Percentiles rank a stretch among this genome's conserved stretches.
Conservation (phyloP, 2,113 vertebrate genomes). For the Astur gentilis region DNA sequence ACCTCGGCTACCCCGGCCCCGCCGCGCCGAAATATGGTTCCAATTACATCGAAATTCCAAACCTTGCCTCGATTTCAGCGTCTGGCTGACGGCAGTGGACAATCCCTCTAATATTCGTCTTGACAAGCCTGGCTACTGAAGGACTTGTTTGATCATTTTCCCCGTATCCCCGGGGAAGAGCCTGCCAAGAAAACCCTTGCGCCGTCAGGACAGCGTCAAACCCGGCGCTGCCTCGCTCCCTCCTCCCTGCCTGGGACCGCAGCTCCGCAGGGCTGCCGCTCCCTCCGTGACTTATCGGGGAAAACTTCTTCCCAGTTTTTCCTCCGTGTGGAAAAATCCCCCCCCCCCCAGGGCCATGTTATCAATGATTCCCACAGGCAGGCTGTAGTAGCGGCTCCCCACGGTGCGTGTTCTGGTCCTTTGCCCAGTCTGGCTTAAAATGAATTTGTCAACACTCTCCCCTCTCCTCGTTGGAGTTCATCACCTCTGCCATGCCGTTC, state of each 20-base stretch:
- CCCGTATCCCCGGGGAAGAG: background rate
- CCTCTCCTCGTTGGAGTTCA: constrained; percentile 53
- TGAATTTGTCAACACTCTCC: constrained; percentile 60
- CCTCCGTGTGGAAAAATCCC: background rate
- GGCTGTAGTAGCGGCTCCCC: constrained; percentile 29
- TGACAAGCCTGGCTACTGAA: constrained; percentile 58
- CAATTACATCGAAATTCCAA: constrained; percentile 56
- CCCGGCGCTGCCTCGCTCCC: background rate
- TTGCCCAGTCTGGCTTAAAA: constrained; percentile 58
- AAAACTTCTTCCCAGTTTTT: background rate
- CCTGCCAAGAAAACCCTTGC: constrained; percentile 29
- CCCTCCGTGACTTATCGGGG: background rate
- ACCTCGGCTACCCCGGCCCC: background rate
- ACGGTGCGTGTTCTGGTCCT: background rate
- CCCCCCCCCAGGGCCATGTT: background rate
- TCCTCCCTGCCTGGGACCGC: background rate
- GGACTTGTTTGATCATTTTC: constrained; percentile 52
- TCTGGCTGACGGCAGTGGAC: constrained; percentile 54
- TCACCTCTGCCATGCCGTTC: constrained; percentile 56
- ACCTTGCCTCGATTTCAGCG: constrained; percentile 26
- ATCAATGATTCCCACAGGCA: constrained; percentile 32
- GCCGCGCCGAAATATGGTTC: background rate
- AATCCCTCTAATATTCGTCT: constrained; percentile 49
- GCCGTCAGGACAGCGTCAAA: background rate
- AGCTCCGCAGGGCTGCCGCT: background rate